These are phyloP conservation scores for Seriola quinqueradiata DNA, from an alignment of 2,113 vertebrate genomes.

Conservation along the genomic window DNA sequence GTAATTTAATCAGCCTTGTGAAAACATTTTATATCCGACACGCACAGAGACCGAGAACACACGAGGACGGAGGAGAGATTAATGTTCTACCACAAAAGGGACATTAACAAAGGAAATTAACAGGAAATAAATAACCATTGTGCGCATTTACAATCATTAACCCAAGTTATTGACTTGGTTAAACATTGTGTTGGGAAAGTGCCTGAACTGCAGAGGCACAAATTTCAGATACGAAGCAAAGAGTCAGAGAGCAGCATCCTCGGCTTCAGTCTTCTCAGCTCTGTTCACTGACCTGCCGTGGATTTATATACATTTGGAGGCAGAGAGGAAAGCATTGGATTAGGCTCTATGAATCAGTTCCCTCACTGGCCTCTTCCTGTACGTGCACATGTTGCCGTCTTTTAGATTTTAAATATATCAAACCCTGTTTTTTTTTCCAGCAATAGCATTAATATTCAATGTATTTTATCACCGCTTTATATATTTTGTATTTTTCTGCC, in stretches of 20 bases:
- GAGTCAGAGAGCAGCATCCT: background rate
- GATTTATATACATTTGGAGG: conserved; percentile 16
- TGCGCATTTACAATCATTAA: conserved; percentile 44
- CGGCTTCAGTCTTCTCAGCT: background rate
- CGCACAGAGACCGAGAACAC: background rate
- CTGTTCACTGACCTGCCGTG: background rate
- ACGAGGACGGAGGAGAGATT: background rate
- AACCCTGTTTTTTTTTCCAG: too few relatives aligned
- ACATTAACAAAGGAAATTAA: conserved; percentile 44
- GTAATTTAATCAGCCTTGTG: conserved; percentile 9
- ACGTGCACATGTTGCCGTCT: background rate
- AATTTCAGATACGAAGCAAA: background rate
- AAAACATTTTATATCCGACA: background rate
- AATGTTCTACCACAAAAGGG: conserved; percentile 2
- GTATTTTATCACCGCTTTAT: background rate
- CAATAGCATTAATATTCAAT: background rate
- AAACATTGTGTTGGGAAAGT: conserved; percentile 5
- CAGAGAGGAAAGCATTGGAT: background rate
- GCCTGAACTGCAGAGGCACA: background rate
- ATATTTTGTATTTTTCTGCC: too few relatives aligned
- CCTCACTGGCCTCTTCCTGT: background rate
- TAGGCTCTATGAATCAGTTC: background rate
- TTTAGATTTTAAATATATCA: background rate
- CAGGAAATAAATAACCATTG: conserved; percentile 28
- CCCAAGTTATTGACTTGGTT: conserved; percentile 14